Conservation (phyloP, 2,888 invertebrate species). For the Seladonia tumulorum region DNA sequence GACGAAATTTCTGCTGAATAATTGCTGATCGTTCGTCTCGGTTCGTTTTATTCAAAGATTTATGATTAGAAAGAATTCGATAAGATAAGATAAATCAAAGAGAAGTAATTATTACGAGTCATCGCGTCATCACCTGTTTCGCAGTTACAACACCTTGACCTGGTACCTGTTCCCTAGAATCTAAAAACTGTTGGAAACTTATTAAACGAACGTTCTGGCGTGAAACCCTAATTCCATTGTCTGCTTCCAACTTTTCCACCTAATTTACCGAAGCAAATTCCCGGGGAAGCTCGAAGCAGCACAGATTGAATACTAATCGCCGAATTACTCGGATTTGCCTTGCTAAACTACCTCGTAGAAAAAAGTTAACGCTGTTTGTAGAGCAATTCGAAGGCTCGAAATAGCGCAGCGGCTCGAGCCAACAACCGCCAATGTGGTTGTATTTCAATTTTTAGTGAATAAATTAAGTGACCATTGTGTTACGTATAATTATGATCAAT, state of each 20-base stretch:
- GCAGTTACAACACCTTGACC: background rate
- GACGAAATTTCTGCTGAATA: conserved; percentile 1
- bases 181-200: background rate
- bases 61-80: too few species aligned
- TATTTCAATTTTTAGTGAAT: too few species aligned
- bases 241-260: background rate
- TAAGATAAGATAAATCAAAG: too few species aligned
- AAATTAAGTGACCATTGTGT: too few species aligned
- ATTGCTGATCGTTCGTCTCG: background rate
- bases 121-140: background rate
- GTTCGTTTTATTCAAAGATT: background rate
- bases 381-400: background rate
- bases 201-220: background rate
- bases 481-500: too few species aligned
- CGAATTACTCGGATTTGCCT: conserved; percentile 9
- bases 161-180: background rate
- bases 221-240: background rate
- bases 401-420: background rate
- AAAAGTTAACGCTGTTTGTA: background rate
- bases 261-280: conserved; percentile 3
- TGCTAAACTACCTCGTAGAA: background rate
- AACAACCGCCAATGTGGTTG: background rate
- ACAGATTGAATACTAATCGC: conserved; percentile 12
- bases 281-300: background rate
- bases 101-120: background rate